Percentiles rank a stretch among this genome's conserved stretches.
Evolutionary conservation across 2,797 vertebrate species (phyloP).

Genomic region (Tachyglossus aculeatus): DNA sequence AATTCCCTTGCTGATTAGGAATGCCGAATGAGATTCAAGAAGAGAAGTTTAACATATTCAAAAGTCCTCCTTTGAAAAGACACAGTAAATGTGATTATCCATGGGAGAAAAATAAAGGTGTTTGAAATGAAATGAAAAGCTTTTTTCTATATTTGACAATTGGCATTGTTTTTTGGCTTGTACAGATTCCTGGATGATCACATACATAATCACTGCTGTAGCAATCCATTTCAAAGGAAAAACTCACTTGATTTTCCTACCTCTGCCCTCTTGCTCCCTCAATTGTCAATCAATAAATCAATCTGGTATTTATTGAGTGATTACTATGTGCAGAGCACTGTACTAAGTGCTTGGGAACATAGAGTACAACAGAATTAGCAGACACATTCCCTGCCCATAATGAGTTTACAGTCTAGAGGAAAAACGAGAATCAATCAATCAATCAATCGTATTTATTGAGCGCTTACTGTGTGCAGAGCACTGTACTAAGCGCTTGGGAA

Average conservation of each 20-base stretch:
- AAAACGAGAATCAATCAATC: no score
- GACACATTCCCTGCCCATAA: no score
- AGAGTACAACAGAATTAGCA: no score
- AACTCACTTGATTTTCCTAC: not conserved
- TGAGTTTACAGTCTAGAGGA: no score
- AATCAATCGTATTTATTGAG: no score
- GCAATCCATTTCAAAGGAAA: not conserved
- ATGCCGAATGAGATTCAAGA: constrained; percentile 38
- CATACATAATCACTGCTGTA: rapidly evolving
- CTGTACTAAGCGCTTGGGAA: no score
- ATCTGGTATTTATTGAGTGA: no score
- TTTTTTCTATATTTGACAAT: not conserved
- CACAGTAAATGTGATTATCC: not conserved
- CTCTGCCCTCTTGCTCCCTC: not conserved
- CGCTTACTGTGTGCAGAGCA: no score
- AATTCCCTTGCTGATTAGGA: constrained; percentile 30
- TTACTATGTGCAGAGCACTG: no score
- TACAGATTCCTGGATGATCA: not conserved
- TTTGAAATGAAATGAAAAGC: not conserved
- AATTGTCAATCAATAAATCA: no score
- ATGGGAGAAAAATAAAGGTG: not conserved
- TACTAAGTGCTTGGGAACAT: no score
- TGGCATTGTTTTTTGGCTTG: not conserved
- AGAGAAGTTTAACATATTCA: constrained; percentile 28
- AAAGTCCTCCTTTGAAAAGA: constrained; percentile 13